These are phyloP conservation scores for Carettochelys insculpta DNA, from an alignment of 2,113 vertebrate species.

Conservation along the genomic window DNA sequence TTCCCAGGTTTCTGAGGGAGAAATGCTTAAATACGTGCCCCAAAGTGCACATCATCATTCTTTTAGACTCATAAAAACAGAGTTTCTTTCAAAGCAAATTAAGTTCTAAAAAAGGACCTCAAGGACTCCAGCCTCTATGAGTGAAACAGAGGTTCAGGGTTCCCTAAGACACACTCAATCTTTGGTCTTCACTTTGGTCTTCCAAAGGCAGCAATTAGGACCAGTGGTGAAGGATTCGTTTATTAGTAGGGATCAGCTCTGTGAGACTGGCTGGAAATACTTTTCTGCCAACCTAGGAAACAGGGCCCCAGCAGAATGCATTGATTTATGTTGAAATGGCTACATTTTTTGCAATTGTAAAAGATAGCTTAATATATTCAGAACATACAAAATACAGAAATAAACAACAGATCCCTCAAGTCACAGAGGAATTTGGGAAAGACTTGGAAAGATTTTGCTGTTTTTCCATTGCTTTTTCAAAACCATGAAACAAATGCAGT, in stretches of 20 bases:
- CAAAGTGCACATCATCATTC: constrained; percentile 31
- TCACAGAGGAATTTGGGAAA: background rate
- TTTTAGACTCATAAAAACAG: constrained; percentile 44
- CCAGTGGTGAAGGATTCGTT: constrained; percentile 47
- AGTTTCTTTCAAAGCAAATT: constrained; percentile 47
- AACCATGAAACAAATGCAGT: background rate
- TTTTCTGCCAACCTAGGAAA: background rate
- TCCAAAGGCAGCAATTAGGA: constrained; percentile 67
- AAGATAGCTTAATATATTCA: background rate
- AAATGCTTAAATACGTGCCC: background rate
- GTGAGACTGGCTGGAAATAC: background rate
- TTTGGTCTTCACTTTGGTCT: constrained; percentile 39
- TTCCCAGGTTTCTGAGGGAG: background rate
- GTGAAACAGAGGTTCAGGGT: constrained; percentile 64
- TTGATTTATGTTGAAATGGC: background rate
- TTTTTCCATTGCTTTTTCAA: background rate
- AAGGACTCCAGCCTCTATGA: constrained; percentile 39
- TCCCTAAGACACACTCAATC: constrained; percentile 62
- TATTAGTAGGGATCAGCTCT: constrained; percentile 55
- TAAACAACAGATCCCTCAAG: background rate
- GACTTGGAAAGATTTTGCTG: background rate
- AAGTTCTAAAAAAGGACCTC: constrained; percentile 54
- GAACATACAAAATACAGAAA: background rate
- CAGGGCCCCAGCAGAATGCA: background rate
- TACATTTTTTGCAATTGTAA: background rate